Conservation (phyloP, 2,888 invertebrate species). For the Mermis nigrescens region DNA sequence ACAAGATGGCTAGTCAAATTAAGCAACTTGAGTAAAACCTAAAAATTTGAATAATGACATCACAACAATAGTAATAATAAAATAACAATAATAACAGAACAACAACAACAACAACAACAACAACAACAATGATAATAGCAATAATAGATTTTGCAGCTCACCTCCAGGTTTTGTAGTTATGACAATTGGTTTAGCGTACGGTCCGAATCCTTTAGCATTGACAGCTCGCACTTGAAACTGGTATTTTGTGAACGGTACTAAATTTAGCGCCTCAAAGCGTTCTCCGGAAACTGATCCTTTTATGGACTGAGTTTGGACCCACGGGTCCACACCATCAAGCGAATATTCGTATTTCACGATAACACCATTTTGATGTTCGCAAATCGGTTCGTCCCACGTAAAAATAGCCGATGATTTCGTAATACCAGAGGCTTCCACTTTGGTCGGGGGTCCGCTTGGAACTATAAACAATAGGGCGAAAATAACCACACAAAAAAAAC, state of each 20-base stretch:
- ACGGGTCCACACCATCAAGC: constrained; percentile 22
- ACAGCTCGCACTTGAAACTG: constrained; percentile 26
- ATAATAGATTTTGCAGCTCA: too few relatives aligned
- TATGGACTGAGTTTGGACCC: constrained; percentile 16
- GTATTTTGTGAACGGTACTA: constrained; percentile 28
- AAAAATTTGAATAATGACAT: too few relatives aligned
- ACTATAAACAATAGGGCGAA: constrained; percentile 2
- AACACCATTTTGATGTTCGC: constrained; percentile 29
- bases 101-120: too few relatives aligned
- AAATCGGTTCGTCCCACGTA: constrained; percentile 29
- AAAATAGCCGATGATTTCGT: constrained; percentile 23
- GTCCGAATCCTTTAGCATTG: constrained; percentile 28
- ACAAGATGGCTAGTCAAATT: too few relatives aligned
- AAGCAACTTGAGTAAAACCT: too few relatives aligned
- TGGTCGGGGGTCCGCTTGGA: constrained; percentile 8
- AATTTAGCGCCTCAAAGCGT: constrained; percentile 22
- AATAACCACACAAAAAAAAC: background rate
- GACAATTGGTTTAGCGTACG: constrained; percentile 25
- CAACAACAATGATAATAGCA: too few relatives aligned
- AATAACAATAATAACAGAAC: too few relatives aligned
- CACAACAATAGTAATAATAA: too few relatives aligned
- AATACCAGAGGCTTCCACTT: background rate
- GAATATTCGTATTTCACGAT: constrained; percentile 30
- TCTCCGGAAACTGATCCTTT: background rate
- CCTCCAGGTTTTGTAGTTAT: constrained; percentile 25